Base-by-base conservation (phyloP, 2,888 invertebrate species). In the Phengaris arion region DNA sequence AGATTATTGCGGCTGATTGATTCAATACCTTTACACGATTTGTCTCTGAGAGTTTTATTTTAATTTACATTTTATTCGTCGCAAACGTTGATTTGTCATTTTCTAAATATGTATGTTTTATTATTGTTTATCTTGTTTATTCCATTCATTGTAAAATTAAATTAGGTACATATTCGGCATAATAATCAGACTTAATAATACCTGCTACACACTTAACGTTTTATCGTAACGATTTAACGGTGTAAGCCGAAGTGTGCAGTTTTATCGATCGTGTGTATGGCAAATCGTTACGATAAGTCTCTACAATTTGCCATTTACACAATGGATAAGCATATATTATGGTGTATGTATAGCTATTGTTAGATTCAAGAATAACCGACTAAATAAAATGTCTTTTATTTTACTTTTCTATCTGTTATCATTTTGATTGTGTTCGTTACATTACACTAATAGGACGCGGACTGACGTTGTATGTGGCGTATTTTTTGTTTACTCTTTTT, bases 1-100 rank as follows among this genome's bases (percentile, higher is more conserved):
- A 86, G 81, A 74, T 76, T 74, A 78, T 81, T 82, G 81, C 80
- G 72, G 45, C 55, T 55, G 73, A 74, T 75, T 73, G 22, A 59
- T 77, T 77, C 74, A 80, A 83, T 78, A 74, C 79, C 79, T 79
- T 84, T 76, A 70, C 74, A 76, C 70, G 55, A 76, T 68, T 74
- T 77, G 77, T 75, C 79, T 79, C 79, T 76, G 75, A 77, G 77
- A 76, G 75, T 57, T 75, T 59, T 35, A 70, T 70, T 57, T 55
- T 72, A 57, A 70, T 52, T 54, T 35, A 72, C 54, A 72, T 72
- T 52, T 72, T 72, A 72, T 35, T 51, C 15, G 10, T 12, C 51
- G 15, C 70, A 51, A 52, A 35, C 72, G 52, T 72, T 54, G 51
- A 72, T 13, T 10, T 13, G 12, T 72, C 13, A 52, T 69, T 72